Base-by-base conservation (phyloP, 2,888 invertebrate species). In the Desoria tigrina region DNA sequence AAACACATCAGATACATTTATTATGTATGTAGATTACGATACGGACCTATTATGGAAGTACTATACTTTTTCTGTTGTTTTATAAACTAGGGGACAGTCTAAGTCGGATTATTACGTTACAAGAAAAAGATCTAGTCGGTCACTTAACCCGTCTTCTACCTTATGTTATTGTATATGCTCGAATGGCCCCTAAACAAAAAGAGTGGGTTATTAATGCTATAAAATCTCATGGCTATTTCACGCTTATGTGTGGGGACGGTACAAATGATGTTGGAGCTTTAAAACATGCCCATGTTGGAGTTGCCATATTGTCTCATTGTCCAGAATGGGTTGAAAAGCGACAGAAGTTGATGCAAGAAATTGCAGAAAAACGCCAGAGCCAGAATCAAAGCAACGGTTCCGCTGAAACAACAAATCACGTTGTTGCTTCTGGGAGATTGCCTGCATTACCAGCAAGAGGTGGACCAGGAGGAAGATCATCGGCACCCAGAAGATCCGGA, bases 211-310 rank as follows among this genome's bases (percentile, higher is more conserved):
- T 99, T 50, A 90, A 93, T 9, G 88, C 90, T 3, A 81, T 99
- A 60, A 97, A 94, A 79, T 85, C 87, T 32, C 82, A 91, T 14
- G 99, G 99, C 3, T 93, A 87, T 78, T 86, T 87, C 2, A 95
- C 97, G 0, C 83, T 99, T 1, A 99, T 99, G 99, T 99, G 99
- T 79, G 99, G 99, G 1, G 99, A 99, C 82, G 99, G 99, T 61
- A 99, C 99, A 1, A 99, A 99, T 80, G 99, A 99, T 82, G 99
- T 99, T 14, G 99, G 99, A 21, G 96, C 96, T 3, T 82, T 99
- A 57, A 99, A 99, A 82, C 99, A 99, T 82, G 96, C 99, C 37
- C 90, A 99, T 82, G 96, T 92, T 78, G 89, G 89, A 16, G 76
- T 76, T 9, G 76, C 76, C 2, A 76, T 76, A 37, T 56, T 76